These are phyloP conservation scores for Syndactyla subalaris DNA, from an alignment of 2,797 vertebrate genomes.

Conservation along the genomic window DNA sequence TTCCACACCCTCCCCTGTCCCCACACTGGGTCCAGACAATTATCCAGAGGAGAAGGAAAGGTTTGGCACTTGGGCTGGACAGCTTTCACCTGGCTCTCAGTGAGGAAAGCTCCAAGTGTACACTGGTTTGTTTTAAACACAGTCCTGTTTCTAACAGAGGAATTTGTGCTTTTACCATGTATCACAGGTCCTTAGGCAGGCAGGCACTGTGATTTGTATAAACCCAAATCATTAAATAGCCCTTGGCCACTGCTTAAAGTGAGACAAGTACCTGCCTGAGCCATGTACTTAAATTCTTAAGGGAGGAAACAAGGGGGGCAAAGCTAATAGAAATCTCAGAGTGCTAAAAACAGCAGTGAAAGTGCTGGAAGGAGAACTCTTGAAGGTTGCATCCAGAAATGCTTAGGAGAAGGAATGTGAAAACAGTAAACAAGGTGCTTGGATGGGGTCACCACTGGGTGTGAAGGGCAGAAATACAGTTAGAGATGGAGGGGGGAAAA, in stretches of 20 bases:
- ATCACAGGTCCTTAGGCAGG: background rate
- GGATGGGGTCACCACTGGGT: background rate
- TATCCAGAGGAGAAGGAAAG: background rate
- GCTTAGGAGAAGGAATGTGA: background rate
- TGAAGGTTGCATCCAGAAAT: background rate
- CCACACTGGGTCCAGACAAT: background rate
- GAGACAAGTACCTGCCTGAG: slow-evolving; percentile 51
- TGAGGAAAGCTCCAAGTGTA: background rate
- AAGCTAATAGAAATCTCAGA: background rate
- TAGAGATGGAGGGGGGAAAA: background rate
- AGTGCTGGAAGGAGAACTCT: background rate
- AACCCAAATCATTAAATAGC: slow-evolving; percentile 47
- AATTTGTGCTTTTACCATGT: background rate
- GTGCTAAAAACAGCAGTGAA: background rate
- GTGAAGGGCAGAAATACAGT: background rate
- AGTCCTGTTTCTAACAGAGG: background rate
- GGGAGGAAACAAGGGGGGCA: background rate
- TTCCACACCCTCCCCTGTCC: no score
- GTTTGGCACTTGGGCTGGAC: background rate
- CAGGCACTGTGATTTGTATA: slow-evolving; percentile 2
- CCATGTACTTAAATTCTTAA: background rate
- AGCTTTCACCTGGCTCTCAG: background rate
- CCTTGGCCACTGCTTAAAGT: slow-evolving; percentile 41
- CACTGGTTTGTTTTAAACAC: background rate
- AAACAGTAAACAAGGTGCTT: background rate